These are phyloP conservation scores for Channallabes apus DNA, from an alignment of 2,797 vertebrate genomes.

Conservation along the genomic window DNA sequence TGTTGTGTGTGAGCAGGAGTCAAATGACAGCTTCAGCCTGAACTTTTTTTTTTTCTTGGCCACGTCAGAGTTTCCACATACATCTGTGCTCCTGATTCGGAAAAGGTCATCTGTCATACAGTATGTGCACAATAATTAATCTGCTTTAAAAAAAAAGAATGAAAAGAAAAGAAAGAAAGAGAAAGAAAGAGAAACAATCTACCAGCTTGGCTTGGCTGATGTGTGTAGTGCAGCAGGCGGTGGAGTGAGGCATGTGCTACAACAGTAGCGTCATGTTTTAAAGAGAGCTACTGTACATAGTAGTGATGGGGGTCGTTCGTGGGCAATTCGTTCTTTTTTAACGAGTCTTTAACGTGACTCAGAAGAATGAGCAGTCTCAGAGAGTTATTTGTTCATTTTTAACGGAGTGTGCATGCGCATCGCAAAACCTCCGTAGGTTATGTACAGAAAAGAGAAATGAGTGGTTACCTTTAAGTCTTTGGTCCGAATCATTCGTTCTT, in stretches of 20 bases:
- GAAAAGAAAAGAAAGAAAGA: too few species aligned
- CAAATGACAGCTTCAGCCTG: slow-evolving; percentile 5
- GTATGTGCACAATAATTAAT: background rate
- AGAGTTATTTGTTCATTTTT: too few species aligned
- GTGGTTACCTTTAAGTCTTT: too few species aligned
- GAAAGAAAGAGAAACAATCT: background rate
- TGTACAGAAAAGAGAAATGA: too few species aligned
- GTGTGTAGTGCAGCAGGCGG: background rate
- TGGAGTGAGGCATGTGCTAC: background rate
- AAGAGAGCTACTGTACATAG: background rate
- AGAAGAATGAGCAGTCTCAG: too few species aligned
- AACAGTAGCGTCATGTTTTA: background rate
- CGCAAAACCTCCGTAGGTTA: too few species aligned
- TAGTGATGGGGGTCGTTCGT: background rate
- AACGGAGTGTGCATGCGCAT: too few species aligned
- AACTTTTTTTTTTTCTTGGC: background rate
- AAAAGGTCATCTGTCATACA: background rate
- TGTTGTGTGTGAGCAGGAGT: background rate
- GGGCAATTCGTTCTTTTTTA: too few species aligned
- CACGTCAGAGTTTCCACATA: slow-evolving; percentile 9
- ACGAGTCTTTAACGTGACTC: too few species aligned
- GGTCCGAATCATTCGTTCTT: too few species aligned
- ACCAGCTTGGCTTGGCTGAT: background rate
- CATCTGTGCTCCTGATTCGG: slow-evolving; percentile 8
- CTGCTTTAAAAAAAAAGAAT: background rate